phyloP scores from a whole-genome alignment of 2,888 invertebrate genomes.

The Neria commutata region DNA sequence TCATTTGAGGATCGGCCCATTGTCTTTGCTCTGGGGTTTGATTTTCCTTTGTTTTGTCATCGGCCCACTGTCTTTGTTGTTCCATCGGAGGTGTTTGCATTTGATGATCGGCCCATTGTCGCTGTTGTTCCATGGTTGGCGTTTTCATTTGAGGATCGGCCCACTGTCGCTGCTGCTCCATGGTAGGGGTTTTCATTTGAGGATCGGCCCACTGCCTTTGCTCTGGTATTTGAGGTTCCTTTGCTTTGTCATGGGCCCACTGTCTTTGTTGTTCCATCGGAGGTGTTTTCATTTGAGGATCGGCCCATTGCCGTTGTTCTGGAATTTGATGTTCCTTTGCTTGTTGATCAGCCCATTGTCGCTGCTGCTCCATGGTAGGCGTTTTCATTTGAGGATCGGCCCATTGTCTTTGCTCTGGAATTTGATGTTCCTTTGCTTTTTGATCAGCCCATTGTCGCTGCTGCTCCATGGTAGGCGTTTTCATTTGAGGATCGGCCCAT shows the following conservation, averaged over 20 bases:
- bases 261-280: not conserved
- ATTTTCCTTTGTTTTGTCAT: constrained; percentile 2
- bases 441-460: constrained; percentile 15
- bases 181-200: constrained; percentile 4
- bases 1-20: constrained; percentile 9
- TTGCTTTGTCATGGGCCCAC: not conserved
- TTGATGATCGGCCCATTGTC: constrained; percentile 12
- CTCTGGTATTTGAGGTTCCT: not conserved
- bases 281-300: not conserved
- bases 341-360: not conserved
- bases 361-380: not conserved
- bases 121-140: constrained; percentile 14
- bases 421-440: not conserved
- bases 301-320: not conserved
- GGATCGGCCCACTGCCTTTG: constrained; percentile 12
- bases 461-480: not conserved
- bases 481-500: constrained; percentile 11
- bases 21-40: not conserved
- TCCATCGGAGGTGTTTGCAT: constrained; percentile 3
- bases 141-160: not conserved
- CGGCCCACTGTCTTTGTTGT: constrained; percentile 13
- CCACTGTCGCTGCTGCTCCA: constrained; percentile 19
- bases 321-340: not conserved
- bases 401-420: constrained; percentile 15
- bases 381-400: constrained; percentile 4